Evolutionary conservation across 37 sponge, comb jelly and placozoan genomes (phyloP).

Genomic region (Ianthella basta): DNA sequence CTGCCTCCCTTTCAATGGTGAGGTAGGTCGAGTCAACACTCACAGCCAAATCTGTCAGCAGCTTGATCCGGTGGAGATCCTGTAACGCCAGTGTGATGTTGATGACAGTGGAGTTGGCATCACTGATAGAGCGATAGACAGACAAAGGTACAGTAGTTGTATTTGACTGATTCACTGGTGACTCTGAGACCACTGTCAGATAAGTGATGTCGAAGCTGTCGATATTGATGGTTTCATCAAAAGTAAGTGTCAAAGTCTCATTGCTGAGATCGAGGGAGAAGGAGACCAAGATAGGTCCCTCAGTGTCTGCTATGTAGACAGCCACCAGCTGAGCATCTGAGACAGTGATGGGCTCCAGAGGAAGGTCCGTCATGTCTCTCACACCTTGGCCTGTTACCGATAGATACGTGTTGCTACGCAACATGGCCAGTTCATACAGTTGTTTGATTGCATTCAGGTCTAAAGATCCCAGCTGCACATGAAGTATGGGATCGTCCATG

Average conservation of each 20-base stretch:
- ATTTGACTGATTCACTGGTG: not conserved
- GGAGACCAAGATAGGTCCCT: constrained; percentile 50
- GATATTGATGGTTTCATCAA: constrained; percentile 85
- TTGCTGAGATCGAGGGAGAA: constrained; percentile 75
- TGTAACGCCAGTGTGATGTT: constrained; percentile 63
- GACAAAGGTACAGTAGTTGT: constrained; percentile 33
- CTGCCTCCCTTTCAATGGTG: constrained; percentile 35
- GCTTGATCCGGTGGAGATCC: constrained; percentile 86
- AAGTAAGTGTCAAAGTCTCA: constrained; percentile 80
- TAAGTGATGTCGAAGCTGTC: constrained; percentile 65
- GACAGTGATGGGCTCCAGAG: constrained; percentile 41
- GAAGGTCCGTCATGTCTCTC: constrained; percentile 68
- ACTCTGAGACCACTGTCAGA: constrained; percentile 21
- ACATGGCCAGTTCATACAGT: constrained; percentile 66
- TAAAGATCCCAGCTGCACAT: constrained; percentile 47
- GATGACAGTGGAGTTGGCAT: constrained; percentile 66
- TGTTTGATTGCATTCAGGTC: constrained; percentile 84
- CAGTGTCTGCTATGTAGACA: constrained; percentile 52
- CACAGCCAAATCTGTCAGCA: constrained; percentile 70
- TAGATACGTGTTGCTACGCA: constrained; percentile 61
- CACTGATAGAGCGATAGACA: constrained; percentile 35
- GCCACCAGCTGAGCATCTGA: constrained; percentile 39
- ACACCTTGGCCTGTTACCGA: constrained; percentile 52
- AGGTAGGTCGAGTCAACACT: constrained; percentile 58
- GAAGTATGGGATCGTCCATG: constrained; percentile 55